Conservation (phyloP, 2,797 vertebrate species). For the Dendrocincla fuliginosa region DNA sequence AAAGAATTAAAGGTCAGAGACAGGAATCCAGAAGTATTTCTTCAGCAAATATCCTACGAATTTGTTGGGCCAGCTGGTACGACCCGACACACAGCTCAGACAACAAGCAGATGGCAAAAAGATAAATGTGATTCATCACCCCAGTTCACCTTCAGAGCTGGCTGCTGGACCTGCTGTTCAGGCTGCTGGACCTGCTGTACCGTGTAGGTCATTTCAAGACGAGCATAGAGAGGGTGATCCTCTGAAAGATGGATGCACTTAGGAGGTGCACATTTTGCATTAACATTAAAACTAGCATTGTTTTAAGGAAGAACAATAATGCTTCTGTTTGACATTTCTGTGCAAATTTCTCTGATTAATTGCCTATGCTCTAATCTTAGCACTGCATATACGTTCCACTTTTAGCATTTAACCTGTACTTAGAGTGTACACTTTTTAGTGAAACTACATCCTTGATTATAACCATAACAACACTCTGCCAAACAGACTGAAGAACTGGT, state of each 20-base stretch:
- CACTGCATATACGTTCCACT: background rate
- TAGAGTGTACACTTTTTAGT: background rate
- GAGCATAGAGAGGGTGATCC: background rate
- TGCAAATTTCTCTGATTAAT: background rate
- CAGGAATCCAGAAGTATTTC: background rate
- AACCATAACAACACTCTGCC: background rate
- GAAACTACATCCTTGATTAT: background rate
- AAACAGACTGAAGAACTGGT: background rate
- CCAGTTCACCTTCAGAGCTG: conserved; percentile 68
- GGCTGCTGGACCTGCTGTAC: background rate
- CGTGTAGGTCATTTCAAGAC: background rate
- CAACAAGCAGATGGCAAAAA: conserved; percentile 66
- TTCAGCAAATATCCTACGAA: background rate
- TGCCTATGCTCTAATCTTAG: background rate
- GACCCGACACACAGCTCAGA: conserved; percentile 40
- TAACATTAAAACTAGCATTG: background rate
- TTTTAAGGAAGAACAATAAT: background rate
- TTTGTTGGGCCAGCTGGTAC: background rate
- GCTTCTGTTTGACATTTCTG: background rate
- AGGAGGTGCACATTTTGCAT: background rate
- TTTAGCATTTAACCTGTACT: background rate
- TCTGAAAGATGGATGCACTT: background rate
- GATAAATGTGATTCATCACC: conserved; percentile 36
- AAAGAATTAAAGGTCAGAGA: background rate
- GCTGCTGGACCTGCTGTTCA: conserved; percentile 3